phyloP scores from a whole-genome alignment of 2,888 invertebrate genomes.

The Apodemia hepburni region DNA sequence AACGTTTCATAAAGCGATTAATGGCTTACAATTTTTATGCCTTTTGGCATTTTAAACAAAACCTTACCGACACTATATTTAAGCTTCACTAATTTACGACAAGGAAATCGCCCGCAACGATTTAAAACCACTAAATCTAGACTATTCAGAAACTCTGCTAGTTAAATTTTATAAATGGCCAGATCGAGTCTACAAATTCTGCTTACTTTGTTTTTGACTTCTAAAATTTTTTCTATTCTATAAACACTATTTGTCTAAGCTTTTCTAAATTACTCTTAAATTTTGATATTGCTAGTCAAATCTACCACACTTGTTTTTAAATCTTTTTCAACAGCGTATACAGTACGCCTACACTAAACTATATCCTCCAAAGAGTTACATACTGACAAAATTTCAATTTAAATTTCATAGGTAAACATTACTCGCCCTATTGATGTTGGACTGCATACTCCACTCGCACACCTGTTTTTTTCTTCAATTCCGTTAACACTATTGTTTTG shows the following conservation, averaged over 20 bases:
- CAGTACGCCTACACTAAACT: conserved; percentile 61
- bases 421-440: conserved; percentile 74
- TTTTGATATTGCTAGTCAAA: conserved; percentile 44
- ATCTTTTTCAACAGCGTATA: conserved; percentile 43
- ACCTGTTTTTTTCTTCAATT: conserved; percentile 54
- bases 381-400: conserved; percentile 58
- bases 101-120: conserved; percentile 58
- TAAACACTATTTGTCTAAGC: conserved; percentile 53
- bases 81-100: conserved; percentile 65
- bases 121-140: conserved; percentile 52
- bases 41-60: conserved; percentile 30
- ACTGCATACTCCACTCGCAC: conserved; percentile 59
- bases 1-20: conserved; percentile 34
- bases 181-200: conserved; percentile 58
- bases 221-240: conserved; percentile 66
- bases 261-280: conserved; percentile 55
- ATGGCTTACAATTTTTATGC: conserved; percentile 21
- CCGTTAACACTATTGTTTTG: conserved; percentile 48
- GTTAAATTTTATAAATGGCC: conserved; percentile 51
- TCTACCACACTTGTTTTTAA: conserved; percentile 61
- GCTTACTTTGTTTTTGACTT: conserved; percentile 46
- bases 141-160: conserved; percentile 57
- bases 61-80: conserved; percentile 37
- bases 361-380: conserved; percentile 52
- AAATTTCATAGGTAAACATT: conserved; percentile 64